Evolutionary conservation across 2,888 invertebrate genomes (phyloP).

Genomic region (Pammene fasciana): DNA sequence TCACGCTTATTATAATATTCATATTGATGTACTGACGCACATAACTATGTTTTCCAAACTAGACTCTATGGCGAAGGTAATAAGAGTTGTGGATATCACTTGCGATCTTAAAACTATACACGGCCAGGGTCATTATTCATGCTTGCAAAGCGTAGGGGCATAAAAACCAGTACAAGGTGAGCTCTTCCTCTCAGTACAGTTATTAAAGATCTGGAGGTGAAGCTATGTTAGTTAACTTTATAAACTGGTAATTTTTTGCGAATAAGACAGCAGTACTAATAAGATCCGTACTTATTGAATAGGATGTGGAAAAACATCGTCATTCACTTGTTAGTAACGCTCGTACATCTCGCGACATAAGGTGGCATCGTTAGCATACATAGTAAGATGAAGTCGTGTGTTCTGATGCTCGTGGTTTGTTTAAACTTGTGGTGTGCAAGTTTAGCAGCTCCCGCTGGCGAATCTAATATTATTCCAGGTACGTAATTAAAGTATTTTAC

Average conservation of each 20-base stretch:
- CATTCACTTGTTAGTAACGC: conserved; percentile 21
- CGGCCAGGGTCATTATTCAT: background rate
- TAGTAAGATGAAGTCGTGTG: conserved; percentile 15
- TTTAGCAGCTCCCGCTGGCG: conserved; percentile 13
- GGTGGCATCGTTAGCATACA: background rate
- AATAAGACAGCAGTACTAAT: conserved; percentile 10
- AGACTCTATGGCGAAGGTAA: background rate
- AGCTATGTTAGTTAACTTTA: background rate
- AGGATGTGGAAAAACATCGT: conserved; percentile 15
- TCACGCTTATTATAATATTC: conserved; percentile 22
- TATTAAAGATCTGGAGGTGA: background rate
- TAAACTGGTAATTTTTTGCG: background rate
- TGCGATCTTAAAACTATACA: conserved; percentile 14
- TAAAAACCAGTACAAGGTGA: background rate
- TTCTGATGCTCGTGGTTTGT: conserved; percentile 16
- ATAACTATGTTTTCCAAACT: conserved; percentile 7
- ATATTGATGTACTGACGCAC: background rate
- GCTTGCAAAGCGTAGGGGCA: background rate
- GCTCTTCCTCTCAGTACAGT: background rate
- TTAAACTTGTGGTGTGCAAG: conserved; percentile 9
- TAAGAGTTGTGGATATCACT: conserved; percentile 7
- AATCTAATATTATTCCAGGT: conserved; percentile 4
- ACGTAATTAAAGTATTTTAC: background rate
- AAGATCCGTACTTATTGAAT: conserved; percentile 24
- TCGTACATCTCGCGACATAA: conserved; percentile 2